Evolutionary conservation across 2,797 vertebrate genomes (phyloP).

Genomic region (Girardinus metallicus): DNA sequence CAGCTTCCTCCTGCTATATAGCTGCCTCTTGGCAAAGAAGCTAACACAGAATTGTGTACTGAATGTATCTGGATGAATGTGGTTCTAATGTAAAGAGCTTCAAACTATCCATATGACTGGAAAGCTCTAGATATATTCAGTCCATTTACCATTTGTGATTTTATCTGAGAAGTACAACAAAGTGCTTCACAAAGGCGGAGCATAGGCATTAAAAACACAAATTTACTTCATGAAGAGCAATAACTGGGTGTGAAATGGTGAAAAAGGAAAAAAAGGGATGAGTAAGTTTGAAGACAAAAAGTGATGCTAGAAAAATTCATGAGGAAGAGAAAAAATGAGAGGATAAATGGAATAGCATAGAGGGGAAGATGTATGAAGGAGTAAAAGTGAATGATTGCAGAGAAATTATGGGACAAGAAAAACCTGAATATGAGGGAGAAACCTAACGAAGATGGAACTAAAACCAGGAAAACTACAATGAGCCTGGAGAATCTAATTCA

Average conservation of each 20-base stretch:
- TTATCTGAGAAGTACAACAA: neutral
- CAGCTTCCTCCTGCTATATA: neutral
- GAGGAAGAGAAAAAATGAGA: too few relatives aligned
- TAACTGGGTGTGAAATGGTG: neutral
- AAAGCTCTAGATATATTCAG: neutral
- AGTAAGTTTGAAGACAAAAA: neutral
- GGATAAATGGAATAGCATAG: too few relatives aligned
- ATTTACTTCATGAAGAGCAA: neutral
- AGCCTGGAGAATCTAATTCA: neutral
- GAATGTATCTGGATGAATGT: neutral
- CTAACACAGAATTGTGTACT: neutral
- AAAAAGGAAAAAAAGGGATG: neutral
- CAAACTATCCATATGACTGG: neutral
- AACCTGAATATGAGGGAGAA: too few relatives aligned
- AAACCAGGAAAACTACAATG: neutral
- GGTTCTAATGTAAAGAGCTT: neutral
- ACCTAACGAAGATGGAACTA: neutral
- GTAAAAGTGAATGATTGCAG: neutral
- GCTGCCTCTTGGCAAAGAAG: neutral
- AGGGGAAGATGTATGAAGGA: neutral
- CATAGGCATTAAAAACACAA: slow-evolving; percentile 17
- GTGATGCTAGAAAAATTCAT: neutral
- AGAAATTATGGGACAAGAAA: too few relatives aligned
- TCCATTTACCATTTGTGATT: neutral
- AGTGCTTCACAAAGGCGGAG: slow-evolving; percentile 50